These are phyloP conservation scores for Muschampia plurimacula DNA, from an alignment of 2,888 invertebrate species.

Conservation along the genomic window DNA sequence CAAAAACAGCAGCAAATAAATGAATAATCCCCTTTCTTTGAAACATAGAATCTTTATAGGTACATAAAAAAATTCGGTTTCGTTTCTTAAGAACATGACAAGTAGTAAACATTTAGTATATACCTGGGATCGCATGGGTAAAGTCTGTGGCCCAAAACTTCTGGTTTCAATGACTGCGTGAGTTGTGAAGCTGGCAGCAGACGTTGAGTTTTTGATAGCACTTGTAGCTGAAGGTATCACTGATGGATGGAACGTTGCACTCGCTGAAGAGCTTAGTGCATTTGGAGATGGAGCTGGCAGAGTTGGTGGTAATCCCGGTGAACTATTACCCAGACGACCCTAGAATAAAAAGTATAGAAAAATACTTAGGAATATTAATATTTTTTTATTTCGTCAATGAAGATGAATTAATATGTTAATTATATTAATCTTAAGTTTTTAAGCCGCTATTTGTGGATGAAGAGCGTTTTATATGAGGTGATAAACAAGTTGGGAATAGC, in stretches of 20 bases:
- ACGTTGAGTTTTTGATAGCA: conserved; percentile 85
- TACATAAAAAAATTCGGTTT: too few relatives aligned
- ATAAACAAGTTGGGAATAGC: neutral
- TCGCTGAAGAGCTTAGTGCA: conserved; percentile 87
- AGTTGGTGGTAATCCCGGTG: conserved; percentile 90
- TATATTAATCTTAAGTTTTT: too few relatives aligned
- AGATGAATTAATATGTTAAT: too few relatives aligned
- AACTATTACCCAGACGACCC: conserved; percentile 77
- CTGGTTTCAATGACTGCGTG: conserved; percentile 79
- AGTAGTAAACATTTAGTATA: neutral
- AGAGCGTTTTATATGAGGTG: neutral
- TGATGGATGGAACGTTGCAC: conserved; percentile 85
- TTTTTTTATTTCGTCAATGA: too few relatives aligned
- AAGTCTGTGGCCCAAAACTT: conserved; percentile 80
- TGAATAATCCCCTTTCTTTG: too few relatives aligned
- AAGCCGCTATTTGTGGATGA: too few relatives aligned
- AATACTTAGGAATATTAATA: too few relatives aligned
- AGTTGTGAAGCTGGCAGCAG: conserved; percentile 85
- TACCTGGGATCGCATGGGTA: conserved; percentile 81
- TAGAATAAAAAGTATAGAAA: conserved; percentile 51
- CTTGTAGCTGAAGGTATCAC: conserved; percentile 66
- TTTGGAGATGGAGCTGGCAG: conserved; percentile 90
- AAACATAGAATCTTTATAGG: too few relatives aligned
- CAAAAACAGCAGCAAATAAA: too few relatives aligned
- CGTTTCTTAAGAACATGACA: too few relatives aligned